phyloP scores from a whole-genome alignment of 2,888 invertebrate genomes.

The Galeruca laticollis region DNA sequence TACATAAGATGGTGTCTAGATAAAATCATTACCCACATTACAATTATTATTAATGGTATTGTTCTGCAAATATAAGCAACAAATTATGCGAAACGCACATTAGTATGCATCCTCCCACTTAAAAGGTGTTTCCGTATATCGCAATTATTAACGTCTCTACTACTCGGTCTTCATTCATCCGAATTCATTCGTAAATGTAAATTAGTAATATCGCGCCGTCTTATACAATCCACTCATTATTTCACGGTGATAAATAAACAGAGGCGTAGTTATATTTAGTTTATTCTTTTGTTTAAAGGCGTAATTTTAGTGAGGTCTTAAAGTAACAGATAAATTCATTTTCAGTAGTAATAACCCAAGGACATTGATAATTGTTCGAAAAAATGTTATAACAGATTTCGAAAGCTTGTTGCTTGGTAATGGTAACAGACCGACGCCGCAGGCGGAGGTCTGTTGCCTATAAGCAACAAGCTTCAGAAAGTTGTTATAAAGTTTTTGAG shows the following conservation, averaged over 20 bases:
- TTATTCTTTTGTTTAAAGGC: neutral
- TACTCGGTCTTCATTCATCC: slow-evolving; percentile 22
- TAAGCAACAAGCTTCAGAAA: too few relatives aligned
- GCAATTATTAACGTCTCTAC: slow-evolving; percentile 19
- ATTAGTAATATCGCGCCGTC: slow-evolving; percentile 20
- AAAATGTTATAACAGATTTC: too few relatives aligned
- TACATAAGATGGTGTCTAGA: slow-evolving; percentile 1
- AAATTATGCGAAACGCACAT: slow-evolving; percentile 9
- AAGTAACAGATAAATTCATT: too few relatives aligned
- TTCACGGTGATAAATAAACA: slow-evolving; percentile 4
- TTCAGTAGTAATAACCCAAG: too few relatives aligned
- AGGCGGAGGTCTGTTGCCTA: too few relatives aligned
- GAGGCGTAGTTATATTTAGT: neutral
- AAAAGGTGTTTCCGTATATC: slow-evolving; percentile 28
- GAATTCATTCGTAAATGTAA: slow-evolving; percentile 31
- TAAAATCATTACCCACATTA: slow-evolving; percentile 6
- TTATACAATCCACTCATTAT: slow-evolving; percentile 26
- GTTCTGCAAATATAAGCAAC: neutral
- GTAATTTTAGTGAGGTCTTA: neutral
- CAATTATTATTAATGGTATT: neutral
- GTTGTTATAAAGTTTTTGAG: too few relatives aligned
- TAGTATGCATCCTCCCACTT: slow-evolving; percentile 28
- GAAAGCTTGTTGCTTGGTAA: too few relatives aligned
- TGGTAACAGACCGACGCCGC: too few relatives aligned
- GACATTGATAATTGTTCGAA: too few relatives aligned